These are phyloP conservation scores for Octodon degus DNA, from an alignment of 2,113 vertebrate species.

Conservation along the genomic window DNA sequence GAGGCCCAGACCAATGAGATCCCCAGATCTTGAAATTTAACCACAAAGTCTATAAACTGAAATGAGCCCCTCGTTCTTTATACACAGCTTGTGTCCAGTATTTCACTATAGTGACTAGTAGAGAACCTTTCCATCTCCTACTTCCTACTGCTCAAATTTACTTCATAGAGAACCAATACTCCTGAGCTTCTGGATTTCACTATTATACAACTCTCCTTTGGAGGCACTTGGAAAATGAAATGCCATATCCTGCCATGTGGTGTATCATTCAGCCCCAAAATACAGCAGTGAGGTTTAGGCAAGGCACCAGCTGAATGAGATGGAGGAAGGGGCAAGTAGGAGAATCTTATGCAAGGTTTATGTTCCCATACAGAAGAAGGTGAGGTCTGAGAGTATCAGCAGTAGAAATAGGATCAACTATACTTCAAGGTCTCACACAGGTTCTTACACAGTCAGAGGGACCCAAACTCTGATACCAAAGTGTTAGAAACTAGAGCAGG, in stretches of 20 bases:
- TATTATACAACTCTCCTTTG: not conserved
- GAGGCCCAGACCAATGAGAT: not conserved
- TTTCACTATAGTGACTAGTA: not conserved
- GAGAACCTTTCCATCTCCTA: not conserved
- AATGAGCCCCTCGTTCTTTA: not conserved
- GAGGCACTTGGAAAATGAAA: not conserved
- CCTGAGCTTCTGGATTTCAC: not conserved
- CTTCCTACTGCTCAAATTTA: not conserved
- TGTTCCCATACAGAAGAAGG: not conserved
- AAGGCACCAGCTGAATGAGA: not conserved
- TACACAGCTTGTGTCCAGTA: not conserved
- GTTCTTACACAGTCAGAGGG: not conserved
- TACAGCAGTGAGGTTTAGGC: not conserved
- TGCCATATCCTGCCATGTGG: not conserved
- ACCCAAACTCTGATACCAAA: not conserved
- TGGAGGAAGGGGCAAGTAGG: not conserved
- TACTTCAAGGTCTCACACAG: not conserved
- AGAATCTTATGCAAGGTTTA: not conserved
- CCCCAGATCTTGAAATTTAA: not conserved
- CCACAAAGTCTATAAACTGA: not conserved
- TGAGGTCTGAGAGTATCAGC: not conserved
- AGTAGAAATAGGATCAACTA: not conserved
- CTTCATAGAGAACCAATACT: not conserved
- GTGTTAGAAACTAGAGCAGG: not conserved
- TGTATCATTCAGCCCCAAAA: not conserved